phyloP scores from a whole-genome alignment of 1,140 invertebrate species.

The Drosophila kurseongensis region DNA sequence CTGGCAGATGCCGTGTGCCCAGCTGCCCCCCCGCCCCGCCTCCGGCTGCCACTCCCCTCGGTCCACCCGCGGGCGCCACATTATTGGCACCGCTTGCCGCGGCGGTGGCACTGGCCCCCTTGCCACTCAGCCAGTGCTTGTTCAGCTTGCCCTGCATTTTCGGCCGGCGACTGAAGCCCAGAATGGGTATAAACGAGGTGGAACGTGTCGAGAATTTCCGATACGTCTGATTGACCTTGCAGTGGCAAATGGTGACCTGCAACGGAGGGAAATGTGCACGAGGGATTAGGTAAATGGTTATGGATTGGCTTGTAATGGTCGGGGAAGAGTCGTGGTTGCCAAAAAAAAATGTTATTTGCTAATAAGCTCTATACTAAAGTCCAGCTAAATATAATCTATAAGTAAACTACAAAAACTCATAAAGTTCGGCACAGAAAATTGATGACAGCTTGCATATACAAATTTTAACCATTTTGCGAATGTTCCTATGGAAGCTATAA shows the following conservation, averaged over 20 bases:
- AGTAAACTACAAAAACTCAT: neutral
- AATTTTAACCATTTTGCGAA: no score
- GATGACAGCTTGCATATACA: no score
- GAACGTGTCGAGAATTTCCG: conserved; percentile 85
- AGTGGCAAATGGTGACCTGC: conserved; percentile 87
- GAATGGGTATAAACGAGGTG: conserved; percentile 82
- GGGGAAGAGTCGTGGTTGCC: neutral
- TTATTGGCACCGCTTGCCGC: conserved; percentile 10
- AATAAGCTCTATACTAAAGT: neutral
- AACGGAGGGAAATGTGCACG: conserved; percentile 3
- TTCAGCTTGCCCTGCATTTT: conserved; percentile 78
- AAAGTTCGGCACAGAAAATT: no score
- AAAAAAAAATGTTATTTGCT: conserved; percentile 8
- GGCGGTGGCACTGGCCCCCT: conserved; percentile 41
- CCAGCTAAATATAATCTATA: neutral
- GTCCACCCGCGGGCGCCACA: conserved; percentile 14
- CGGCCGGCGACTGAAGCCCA: conserved; percentile 78
- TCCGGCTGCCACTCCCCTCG: neutral
- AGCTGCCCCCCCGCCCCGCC: conserved; percentile 6
- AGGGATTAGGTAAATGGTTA: conserved; percentile 31
- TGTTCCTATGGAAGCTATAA: no score
- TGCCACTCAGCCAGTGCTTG: conserved; percentile 84
- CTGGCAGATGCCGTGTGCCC: conserved; percentile 44
- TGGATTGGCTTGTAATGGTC: conserved; percentile 16
- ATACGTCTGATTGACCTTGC: conserved; percentile 90